phyloP scores from a whole-genome alignment of 92 coral and sea anemone species.

The Palythoa grandiflora region DNA sequence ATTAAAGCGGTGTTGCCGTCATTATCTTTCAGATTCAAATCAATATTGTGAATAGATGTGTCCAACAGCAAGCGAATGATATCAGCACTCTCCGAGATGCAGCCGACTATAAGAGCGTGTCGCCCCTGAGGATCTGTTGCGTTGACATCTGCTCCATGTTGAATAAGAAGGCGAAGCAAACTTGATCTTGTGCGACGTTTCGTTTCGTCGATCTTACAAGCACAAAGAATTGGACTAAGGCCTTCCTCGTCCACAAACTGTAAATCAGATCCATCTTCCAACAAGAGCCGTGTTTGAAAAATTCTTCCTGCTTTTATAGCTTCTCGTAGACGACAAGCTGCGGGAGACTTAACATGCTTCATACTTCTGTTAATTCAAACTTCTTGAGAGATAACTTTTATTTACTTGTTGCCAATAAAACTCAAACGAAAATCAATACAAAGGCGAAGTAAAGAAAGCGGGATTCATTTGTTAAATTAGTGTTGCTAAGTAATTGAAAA shows the following conservation, averaged over 20 bases:
- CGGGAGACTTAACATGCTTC: slow-evolving; percentile 40
- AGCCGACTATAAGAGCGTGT: slow-evolving; percentile 83
- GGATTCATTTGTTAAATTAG: background rate
- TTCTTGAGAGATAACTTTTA: background rate
- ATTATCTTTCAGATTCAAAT: slow-evolving; percentile 77
- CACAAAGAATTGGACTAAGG: slow-evolving; percentile 86
- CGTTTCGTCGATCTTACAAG: slow-evolving; percentile 76
- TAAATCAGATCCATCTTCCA: slow-evolving; percentile 70
- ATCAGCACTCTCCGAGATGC: slow-evolving; percentile 76
- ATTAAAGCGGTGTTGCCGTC: slow-evolving; percentile 91
- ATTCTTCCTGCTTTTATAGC: slow-evolving; percentile 84
- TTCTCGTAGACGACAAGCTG: slow-evolving; percentile 74
- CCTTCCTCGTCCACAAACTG: slow-evolving; percentile 86
- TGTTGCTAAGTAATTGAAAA: slow-evolving; percentile 8
- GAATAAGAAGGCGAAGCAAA: slow-evolving; percentile 79
- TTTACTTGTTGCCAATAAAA: background rate
- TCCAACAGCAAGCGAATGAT: slow-evolving; percentile 79
- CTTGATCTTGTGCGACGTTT: slow-evolving; percentile 84
- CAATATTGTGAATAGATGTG: slow-evolving; percentile 78
- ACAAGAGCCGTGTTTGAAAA: slow-evolving; percentile 85
- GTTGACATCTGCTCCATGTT: slow-evolving; percentile 92
- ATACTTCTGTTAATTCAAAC: slow-evolving; percentile 14
- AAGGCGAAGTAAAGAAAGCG: background rate
- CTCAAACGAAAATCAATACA: background rate
- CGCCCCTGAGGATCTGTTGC: slow-evolving; percentile 79